Evolutionary conservation across 2,113 vertebrate genomes (phyloP).

Genomic region (Baryphthengus martii): DNA sequence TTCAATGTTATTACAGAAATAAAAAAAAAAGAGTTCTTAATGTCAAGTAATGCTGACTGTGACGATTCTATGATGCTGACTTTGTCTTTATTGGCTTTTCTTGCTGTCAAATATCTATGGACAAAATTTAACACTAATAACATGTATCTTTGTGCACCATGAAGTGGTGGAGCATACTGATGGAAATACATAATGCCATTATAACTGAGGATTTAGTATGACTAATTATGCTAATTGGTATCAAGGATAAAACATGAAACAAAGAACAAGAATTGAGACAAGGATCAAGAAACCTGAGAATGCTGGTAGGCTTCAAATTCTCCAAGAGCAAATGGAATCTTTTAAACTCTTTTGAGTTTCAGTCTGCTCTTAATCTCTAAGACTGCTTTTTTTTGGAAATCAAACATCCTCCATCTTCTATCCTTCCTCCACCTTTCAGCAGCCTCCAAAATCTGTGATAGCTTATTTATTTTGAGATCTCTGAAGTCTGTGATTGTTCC

Average conservation of each 20-base stretch:
- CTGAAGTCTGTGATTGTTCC: neutral
- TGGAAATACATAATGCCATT: neutral
- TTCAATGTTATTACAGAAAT: neutral
- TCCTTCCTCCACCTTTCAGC: neutral
- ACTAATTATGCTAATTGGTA: neutral
- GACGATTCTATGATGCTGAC: neutral
- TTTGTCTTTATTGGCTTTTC: neutral
- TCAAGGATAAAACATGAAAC: neutral
- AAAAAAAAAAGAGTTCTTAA: neutral
- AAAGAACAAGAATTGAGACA: neutral
- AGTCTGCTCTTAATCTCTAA: slow-evolving; percentile 22
- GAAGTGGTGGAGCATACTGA: neutral
- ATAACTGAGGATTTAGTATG: neutral
- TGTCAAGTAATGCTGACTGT: neutral
- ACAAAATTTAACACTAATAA: neutral
- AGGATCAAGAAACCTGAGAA: neutral
- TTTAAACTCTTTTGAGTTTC: neutral
- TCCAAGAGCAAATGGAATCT: neutral
- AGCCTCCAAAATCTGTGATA: neutral
- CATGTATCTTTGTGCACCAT: neutral
- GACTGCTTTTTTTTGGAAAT: neutral
- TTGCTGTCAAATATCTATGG: neutral
- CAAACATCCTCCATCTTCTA: neutral
- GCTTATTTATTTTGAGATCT: neutral
- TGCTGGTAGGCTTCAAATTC: accelerated